Evolutionary conservation across 2,113 vertebrate species (phyloP), one percentile per base, ranked within the genome.

Genomic region (Colistium nudipinnis): DNA sequence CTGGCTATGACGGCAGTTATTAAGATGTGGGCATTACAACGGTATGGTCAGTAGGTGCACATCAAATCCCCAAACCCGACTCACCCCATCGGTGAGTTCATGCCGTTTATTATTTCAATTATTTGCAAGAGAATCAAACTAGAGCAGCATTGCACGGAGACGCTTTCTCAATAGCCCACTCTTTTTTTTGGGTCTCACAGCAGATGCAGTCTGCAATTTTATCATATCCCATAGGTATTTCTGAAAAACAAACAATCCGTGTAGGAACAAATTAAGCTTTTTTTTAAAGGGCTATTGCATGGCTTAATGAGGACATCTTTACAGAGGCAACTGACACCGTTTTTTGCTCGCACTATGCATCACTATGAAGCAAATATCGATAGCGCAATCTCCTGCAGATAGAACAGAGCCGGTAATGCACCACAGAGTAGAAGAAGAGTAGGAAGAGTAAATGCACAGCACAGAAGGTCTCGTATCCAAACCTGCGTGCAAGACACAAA

Each of bases 61-160:
- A 25, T 53, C 0, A 13, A 55, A 61, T 74, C 30, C 43, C 16
- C 2, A 24, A 64, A 28, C 41, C 30, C 22, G 49, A 47, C 4
- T 57, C 47, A 60, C 67, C 41, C 11, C 13, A 17, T 70, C 31
- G 56, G 57, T 44, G 62, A 78, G 36, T 13, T 36, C 45, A 24
- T 13, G 30, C 19, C 61, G 30, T 55, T 22, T 28, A 70, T 62
- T 45, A 35, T 66, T 59, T 64, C 19, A 68, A 36, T 53, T 45
- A 74, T 76, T 78, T 69, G 28, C 2, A 6, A 19, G 17, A 27
- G 43, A 69, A 45, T 77, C 24, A 49, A 75, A 44, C 27, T 30
- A 39, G 49, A 49, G 4, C 7, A 1, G 8, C 57, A 22, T 41
- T 45, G 54, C 14, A 61, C 14, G 4, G 19, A 48, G 41, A 36